A percentile compares a stretch with the other conserved stretches of the same genome.
phyloP scores from a whole-genome alignment of 2,888 invertebrate genomes.

The Eristalis intricaria region DNA sequence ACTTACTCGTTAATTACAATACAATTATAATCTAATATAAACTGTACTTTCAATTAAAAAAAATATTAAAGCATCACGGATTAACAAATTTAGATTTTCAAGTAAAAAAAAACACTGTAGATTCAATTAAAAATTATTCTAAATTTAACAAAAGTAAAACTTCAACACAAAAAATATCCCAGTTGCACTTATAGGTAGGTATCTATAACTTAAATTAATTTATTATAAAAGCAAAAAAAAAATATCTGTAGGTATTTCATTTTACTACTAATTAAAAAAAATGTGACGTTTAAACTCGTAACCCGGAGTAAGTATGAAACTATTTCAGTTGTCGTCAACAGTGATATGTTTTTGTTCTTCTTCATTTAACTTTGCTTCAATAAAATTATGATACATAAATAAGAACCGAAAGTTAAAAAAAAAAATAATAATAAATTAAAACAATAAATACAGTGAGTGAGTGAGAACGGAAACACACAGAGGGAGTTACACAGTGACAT shows the following conservation, averaged over 20 bases:
- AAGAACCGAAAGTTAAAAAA: constrained; percentile 39
- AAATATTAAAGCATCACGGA: constrained; percentile 57
- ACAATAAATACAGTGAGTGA: constrained; percentile 58
- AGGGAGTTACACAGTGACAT: background rate
- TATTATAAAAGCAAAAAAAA: constrained; percentile 9
- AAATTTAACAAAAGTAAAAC: constrained; percentile 69
- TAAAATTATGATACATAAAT: constrained; percentile 27
- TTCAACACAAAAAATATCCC: constrained; percentile 65
- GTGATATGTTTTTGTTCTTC: constrained; percentile 62
- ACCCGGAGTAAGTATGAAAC: constrained; percentile 6
- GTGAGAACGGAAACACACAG: background rate
- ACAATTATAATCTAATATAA: constrained; percentile 53
- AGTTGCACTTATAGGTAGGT: constrained; percentile 48
- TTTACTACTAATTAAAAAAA: constrained; percentile 15
- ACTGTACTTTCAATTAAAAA: constrained; percentile 27
- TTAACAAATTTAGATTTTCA: constrained; percentile 56
- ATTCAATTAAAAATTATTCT: constrained; percentile 63
- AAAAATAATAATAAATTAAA: constrained; percentile 42
- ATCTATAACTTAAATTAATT: background rate
- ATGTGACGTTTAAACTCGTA: constrained; percentile 18
- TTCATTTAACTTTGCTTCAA: background rate
- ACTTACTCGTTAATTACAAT: constrained; percentile 64
- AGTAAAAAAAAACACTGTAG: constrained; percentile 28
- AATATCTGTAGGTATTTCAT: background rate
- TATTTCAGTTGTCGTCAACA: constrained; percentile 40